These are phyloP conservation scores for Pangasius krempfi DNA, from an alignment of 2,797 vertebrate genomes.

Conservation along the genomic window DNA sequence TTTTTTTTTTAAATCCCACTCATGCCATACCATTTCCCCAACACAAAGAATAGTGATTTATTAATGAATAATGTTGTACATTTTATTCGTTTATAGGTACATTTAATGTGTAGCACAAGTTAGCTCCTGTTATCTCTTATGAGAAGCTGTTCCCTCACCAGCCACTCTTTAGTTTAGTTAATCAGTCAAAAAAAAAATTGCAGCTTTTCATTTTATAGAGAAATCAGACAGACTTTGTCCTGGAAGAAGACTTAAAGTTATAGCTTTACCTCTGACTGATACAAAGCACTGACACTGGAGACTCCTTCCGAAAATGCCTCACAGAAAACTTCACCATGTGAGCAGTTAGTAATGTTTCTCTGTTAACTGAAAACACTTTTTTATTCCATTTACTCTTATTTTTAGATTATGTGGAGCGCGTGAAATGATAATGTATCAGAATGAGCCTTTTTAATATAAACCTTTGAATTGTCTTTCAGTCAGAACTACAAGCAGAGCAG, in stretches of 20 bases:
- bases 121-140: too few relatives aligned
- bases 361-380: too few relatives aligned
- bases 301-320: too few relatives aligned
- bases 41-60: neutral
- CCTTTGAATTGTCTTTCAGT: neutral
- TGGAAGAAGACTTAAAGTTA: neutral
- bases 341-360: too few relatives aligned
- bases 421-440: neutral
- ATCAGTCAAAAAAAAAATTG: neutral
- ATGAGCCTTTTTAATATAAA: neutral
- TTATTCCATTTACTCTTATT: neutral
- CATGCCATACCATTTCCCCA: neutral
- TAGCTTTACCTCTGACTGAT: too few relatives aligned
- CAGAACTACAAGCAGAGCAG: neutral
- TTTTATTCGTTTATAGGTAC: neutral
- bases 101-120: neutral
- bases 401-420: neutral
- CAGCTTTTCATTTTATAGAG: neutral
- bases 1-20: neutral
- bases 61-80: neutral
- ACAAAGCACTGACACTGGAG: too few relatives aligned
- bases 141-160: too few relatives aligned
- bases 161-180: too few relatives aligned
- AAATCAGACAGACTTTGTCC: neutral
- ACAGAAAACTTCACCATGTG: too few relatives aligned